Conservation (phyloP, 2,888 invertebrate species). For the Leucophenga montana region DNA sequence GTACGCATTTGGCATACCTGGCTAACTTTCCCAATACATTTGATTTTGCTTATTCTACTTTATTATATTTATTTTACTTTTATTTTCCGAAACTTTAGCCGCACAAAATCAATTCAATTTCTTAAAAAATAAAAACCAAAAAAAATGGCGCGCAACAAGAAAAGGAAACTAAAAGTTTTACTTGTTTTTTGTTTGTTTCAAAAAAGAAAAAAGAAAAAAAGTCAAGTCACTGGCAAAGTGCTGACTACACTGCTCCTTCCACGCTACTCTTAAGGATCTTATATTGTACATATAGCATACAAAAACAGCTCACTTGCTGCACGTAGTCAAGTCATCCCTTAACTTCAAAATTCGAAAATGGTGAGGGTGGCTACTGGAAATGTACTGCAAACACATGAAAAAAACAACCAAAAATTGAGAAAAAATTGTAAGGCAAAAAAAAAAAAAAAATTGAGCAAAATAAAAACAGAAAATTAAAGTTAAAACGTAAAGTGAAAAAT, state of each 20-base stretch:
- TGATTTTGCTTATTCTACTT: conserved; percentile 17
- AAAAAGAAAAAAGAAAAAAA: conserved; percentile 43
- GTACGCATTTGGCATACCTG: not conserved
- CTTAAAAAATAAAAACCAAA: conserved; percentile 39
- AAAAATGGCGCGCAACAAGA: conserved; percentile 25
- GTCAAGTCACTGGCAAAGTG: conserved; percentile 61
- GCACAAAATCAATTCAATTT: conserved; percentile 64
- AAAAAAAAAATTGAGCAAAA: conserved; percentile 35
- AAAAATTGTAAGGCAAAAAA: conserved; percentile 45
- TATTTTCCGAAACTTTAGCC: conserved; percentile 46
- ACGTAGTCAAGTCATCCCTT: conserved; percentile 30
- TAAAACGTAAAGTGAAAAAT: conserved; percentile 42
- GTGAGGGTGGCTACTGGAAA: conserved; percentile 48
- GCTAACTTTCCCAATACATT: conserved; percentile 18
- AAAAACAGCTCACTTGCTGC: conserved; percentile 28
- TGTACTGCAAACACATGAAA: conserved; percentile 32
- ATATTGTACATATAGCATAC: not conserved
- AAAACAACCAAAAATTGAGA: conserved; percentile 18
- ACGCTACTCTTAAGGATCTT: not conserved
- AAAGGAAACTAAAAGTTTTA: conserved; percentile 24
- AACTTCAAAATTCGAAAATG: conserved; percentile 28
- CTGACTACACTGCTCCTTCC: not conserved
- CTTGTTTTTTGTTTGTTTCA: conserved; percentile 14
- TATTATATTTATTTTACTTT: conserved; percentile 9
- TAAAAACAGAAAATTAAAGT: conserved; percentile 38